A percentile compares a stretch with the other conserved stretches of the same genome.
Conservation (phyloP, 2,888 invertebrate genomes). For the Stictocephala bisonia region DNA sequence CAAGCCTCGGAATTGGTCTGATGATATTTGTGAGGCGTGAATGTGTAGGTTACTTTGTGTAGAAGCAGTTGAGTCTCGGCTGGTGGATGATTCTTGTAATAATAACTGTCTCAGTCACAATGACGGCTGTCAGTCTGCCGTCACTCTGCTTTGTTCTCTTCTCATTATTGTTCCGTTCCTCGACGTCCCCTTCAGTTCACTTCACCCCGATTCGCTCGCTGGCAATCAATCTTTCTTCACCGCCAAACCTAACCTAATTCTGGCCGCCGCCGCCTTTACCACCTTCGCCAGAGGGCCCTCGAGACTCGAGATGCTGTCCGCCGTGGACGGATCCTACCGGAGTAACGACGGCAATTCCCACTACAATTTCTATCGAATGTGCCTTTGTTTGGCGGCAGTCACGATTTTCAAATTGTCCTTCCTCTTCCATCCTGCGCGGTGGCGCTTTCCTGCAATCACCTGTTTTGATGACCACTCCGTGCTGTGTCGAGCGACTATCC, state of each 20-base stretch:
- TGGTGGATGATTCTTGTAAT: slow-evolving; percentile 34
- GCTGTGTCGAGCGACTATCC: too few relatives aligned
- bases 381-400: slow-evolving; percentile 15
- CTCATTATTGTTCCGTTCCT: slow-evolving; percentile 28
- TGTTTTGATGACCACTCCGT: too few relatives aligned
- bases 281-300: not conserved
- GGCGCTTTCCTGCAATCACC: too few relatives aligned
- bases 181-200: slow-evolving; percentile 11
- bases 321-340: not conserved
- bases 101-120: slow-evolving; percentile 12
- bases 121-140: slow-evolving; percentile 2
- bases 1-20: too few relatives aligned
- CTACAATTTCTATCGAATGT: slow-evolving; percentile 25
- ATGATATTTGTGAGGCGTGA: too few relatives aligned
- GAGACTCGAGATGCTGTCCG: slow-evolving; percentile 28
- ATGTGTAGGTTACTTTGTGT: too few relatives aligned
- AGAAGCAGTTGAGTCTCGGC: too few relatives aligned
- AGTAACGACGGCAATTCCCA: slow-evolving; percentile 14
- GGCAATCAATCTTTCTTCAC: slow-evolving; percentile 18
- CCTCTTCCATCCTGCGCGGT: too few relatives aligned
- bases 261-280: not conserved
- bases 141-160: slow-evolving; percentile 7
- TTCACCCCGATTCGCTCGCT: slow-evolving; percentile 7
- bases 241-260: slow-evolving; percentile 16
- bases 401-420: slow-evolving; percentile 11